Evolutionary conservation across 1,140 invertebrate species (phyloP), one percentile per base, ranked within the genome.

Genomic region (Hylaeus volcanicus): DNA sequence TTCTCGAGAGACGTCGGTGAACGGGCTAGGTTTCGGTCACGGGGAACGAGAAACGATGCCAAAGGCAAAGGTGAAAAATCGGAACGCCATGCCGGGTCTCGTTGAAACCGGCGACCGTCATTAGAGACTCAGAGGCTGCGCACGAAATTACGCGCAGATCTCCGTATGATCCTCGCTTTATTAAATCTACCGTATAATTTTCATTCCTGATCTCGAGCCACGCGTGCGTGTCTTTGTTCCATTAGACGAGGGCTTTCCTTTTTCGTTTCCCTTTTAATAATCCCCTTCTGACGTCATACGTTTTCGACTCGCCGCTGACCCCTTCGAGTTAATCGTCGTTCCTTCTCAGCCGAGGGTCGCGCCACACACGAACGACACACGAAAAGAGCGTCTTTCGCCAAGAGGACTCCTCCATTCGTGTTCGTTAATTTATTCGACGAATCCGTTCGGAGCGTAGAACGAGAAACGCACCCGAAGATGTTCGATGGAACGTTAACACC

Each of bases 141-240:
- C 70, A 84, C 85, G 78, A 84, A 87, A 87, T 86, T 87, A 87
- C 85, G 77, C 85, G 82, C 41, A 73, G 65, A 84, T 79, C 78
- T 74, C 71, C 66, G 73, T 83, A 86, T 84, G 80, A 87, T 87
- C 85, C 73, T 65, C 77, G 85, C 78, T 86, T 86, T 86, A 87
- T 87, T 87, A 87, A 86, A 87, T 86, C 74, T 71, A 87, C 78
- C 76, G 70, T 87, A 74, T 87, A 87, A 87, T 87, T 87, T 87
- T 86, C 86, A 83, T 87, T 81, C 81, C 81, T 80, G 72, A 80
- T 81, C 72, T 43, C 26, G 4, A 56, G 66, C 14, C 64, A 15
- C 58, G 51, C 76, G 73, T 76, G 84, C 85, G 75, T 82, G 84
- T 79, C 79, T 86, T 64, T 71, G 68, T 48, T 37, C 66, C 73